Percentiles rank a stretch among this genome's conserved stretches.
These are phyloP conservation scores for Ormyrus pomaceus DNA, from an alignment of 2,888 invertebrate species.

Conservation along the genomic window DNA sequence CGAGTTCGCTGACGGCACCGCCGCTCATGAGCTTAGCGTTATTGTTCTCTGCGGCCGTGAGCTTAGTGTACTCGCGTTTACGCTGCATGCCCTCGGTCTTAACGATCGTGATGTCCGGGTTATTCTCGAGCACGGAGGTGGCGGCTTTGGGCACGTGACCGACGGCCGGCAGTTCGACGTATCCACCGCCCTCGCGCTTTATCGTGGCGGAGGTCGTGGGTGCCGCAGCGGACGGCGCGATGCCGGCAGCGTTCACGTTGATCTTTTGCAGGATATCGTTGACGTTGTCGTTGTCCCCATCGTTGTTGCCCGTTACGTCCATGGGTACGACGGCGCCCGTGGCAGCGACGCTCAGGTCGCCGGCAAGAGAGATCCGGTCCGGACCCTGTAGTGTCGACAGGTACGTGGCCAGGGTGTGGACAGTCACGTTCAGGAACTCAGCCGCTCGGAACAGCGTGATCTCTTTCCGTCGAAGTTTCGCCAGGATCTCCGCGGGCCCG, in stretches of 20 bases:
- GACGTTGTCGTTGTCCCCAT: conserved; percentile 75
- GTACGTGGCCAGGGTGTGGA: conserved; percentile 85
- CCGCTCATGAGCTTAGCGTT: conserved; percentile 74
- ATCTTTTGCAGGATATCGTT: conserved; percentile 76
- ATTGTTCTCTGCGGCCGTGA: conserved; percentile 73
- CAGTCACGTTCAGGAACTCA: conserved; percentile 85
- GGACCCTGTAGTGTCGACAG: conserved; percentile 79
- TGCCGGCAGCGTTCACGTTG: conserved; percentile 67
- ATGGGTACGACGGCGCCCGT: conserved; percentile 56
- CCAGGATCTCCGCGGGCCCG: conserved; percentile 84
- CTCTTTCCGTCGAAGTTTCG: conserved; percentile 84
- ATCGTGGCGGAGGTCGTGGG: conserved; percentile 72
- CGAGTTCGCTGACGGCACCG: conserved; percentile 71
- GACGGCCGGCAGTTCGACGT: conserved; percentile 70
- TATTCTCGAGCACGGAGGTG: conserved; percentile 76
- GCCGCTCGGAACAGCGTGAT: conserved; percentile 85
- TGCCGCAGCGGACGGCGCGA: conserved; percentile 61
- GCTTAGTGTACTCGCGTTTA: conserved; percentile 73
- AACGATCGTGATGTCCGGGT: conserved; percentile 80
- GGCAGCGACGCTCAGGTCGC: conserved; percentile 72
- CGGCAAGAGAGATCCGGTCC: conserved; percentile 76
- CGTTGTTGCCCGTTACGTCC: conserved; percentile 67
- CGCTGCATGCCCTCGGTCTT: conserved; percentile 78
- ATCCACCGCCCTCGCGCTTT: conserved; percentile 74
- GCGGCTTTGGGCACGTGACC: conserved; percentile 70